A percentile compares a stretch with the other conserved stretches of the same genome.
Evolutionary conservation across 2,113 vertebrate genomes (phyloP).

Genomic region (Pachycephala philippinensis): DNA sequence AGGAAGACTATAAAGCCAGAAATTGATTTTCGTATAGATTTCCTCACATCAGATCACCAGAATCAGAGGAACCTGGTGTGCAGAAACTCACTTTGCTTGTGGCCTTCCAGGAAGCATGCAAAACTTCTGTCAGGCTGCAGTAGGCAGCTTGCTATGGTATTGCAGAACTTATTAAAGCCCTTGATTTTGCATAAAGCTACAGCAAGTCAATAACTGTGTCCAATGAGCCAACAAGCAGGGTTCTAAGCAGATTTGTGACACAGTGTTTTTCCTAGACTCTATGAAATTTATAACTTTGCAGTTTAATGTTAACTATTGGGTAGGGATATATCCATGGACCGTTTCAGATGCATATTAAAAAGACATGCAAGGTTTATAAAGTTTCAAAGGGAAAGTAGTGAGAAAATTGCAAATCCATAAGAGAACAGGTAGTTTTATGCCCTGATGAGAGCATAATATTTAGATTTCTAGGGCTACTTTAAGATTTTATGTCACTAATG

Average conservation of each 20-base stretch:
- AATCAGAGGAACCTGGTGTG: neutral
- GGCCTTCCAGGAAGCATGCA: neutral
- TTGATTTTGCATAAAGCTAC: conserved; percentile 14
- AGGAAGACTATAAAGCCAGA: neutral
- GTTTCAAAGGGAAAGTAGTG: neutral
- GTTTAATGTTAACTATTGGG: neutral
- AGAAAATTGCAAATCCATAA: neutral
- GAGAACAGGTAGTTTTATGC: neutral
- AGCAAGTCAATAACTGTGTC: neutral
- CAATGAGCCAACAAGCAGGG: neutral
- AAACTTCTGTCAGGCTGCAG: neutral
- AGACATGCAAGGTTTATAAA: neutral
- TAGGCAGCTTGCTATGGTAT: neutral
- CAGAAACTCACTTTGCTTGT: neutral
- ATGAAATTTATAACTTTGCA: neutral
- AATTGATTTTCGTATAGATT: conserved; percentile 23
- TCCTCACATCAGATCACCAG: neutral
- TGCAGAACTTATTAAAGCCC: neutral
- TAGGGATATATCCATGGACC: neutral
- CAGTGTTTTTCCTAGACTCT: neutral
- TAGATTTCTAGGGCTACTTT: neutral
- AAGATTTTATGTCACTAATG: neutral
- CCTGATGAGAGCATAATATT: neutral
- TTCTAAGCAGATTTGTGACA: neutral
- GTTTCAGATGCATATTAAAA: neutral